Evolutionary conservation across 2,888 invertebrate genomes (phyloP), one percentile per base, ranked within the genome.

Genomic region (Agriotes lineatus): DNA sequence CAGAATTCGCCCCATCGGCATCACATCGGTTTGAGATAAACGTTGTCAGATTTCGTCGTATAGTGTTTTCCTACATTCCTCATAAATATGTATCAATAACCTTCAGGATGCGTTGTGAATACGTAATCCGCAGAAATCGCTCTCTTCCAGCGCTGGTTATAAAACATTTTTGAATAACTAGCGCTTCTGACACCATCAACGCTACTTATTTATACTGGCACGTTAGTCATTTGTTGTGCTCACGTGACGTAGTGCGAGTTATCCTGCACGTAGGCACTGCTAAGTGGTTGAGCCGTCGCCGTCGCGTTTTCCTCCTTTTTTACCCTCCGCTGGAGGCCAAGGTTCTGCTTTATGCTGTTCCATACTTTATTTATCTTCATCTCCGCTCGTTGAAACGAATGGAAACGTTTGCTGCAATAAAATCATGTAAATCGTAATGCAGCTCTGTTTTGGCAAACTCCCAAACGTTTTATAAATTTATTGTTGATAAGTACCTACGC

Each of bases 381-480:
- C 33, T 48, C 39, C 42, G 57, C 50, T 58, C 68, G 61, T 61
- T 65, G 57, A 58, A 62, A 50, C 58, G 48, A 39, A 58, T 58
- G 62, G 25, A 62, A 73, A 63, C 69, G 58, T 67, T 64, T 72
- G 59, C 66, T 62, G 59, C 71, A 70, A 72, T 72, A 71, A 71
- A 74, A 72, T 72, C 69, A 71, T 70, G 67, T 72, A 73, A 70
- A 73, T 69, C 71, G 69, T 70, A 72, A 72, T 73, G 72, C 72
- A 72, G 71, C 66, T 50, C 71, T 70, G 70, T 69, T 69, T 74
- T 73, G 75, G 72, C 65, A 54, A 45, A 45, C 14, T 61, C 75
- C 75, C 71, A 57, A 68, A 57, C 66, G 48, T 71, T 67, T 66
- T 63, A 60, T 61, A 67, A 70, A 58, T 69, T 70, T 69, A 57